These are phyloP conservation scores for Gymnoscopelus microlampas DNA, from an alignment of 2,797 vertebrate species.

Conservation along the genomic window DNA sequence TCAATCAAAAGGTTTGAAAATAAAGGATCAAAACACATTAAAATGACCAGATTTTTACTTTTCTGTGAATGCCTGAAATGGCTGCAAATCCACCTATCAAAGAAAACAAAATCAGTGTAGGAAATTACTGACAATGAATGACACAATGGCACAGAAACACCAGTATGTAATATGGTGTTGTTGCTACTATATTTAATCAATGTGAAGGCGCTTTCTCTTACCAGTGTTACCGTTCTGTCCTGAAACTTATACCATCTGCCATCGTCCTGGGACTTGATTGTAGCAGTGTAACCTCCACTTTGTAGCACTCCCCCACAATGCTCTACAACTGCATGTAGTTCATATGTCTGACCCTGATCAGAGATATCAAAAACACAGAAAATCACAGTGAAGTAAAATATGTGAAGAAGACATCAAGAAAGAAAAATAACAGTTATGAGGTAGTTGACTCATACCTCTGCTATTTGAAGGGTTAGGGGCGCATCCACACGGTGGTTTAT, in stretches of 20 bases:
- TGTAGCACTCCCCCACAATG: constrained; percentile 66
- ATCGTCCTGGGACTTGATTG: constrained; percentile 54
- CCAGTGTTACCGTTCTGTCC: constrained; percentile 47
- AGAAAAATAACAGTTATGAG: neutral
- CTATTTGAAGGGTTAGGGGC: constrained; percentile 49
- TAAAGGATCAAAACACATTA: neutral
- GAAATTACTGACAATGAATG: neutral
- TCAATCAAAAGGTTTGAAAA: too few relatives aligned
- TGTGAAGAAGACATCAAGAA: neutral
- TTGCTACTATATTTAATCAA: too few relatives aligned
- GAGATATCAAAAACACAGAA: too few relatives aligned
- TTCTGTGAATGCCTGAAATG: neutral
- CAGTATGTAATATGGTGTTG: too few relatives aligned
- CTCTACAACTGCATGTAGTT: constrained; percentile 74
- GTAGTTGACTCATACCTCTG: constrained; percentile 28
- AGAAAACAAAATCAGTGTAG: neutral
- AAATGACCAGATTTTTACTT: constrained; percentile 23
- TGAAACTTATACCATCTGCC: constrained; percentile 65
- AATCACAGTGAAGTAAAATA: neutral
- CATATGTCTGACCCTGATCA: constrained; percentile 61
- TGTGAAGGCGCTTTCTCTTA: constrained; percentile 35
- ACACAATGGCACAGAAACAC: neutral
- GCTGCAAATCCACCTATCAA: neutral
- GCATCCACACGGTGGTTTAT: constrained; percentile 45
- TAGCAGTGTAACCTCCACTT: constrained; percentile 70